Conservation (phyloP, 23 tunicate genomes). For the Trididemnum clinides region DNA sequence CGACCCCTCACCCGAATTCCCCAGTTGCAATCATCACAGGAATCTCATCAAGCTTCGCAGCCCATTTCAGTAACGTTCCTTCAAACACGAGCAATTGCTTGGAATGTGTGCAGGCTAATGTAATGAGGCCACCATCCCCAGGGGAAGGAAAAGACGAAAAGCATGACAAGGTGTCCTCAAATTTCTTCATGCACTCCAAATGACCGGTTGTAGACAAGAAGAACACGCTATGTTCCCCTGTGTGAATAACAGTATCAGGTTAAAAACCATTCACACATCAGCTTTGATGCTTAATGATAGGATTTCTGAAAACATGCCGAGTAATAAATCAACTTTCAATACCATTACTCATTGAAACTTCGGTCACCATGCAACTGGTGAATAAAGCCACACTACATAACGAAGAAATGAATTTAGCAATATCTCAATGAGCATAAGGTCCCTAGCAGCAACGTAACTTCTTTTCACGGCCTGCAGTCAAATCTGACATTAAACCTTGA, state of each 20-base stretch:
- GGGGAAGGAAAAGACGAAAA: constrained; percentile 17
- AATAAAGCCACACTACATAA: too few species aligned
- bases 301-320: not conserved
- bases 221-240: constrained; percentile 79
- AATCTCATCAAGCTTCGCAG: constrained; percentile 30
- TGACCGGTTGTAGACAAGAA: constrained; percentile 63
- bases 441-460: too few species aligned
- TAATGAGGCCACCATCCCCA: constrained; percentile 1
- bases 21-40: constrained; percentile 57
- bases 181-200: constrained; percentile 65
- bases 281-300: too few species aligned
- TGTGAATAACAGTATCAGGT: not conserved
- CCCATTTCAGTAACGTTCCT: constrained; percentile 55
- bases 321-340: too few species aligned
- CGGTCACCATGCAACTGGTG: too few species aligned
- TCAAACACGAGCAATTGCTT: constrained; percentile 64
- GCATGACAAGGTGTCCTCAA: constrained; percentile 69
- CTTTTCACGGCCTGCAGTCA: too few species aligned
- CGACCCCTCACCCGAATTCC: constrained; percentile 63
- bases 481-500: too few species aligned
- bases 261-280: too few species aligned
- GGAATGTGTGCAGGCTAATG: constrained; percentile 71
- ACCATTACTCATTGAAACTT: too few species aligned
- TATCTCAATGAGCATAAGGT: too few species aligned
- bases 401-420: too few species aligned